A percentile compares a stretch with the other conserved stretches of the same genome.
Evolutionary conservation across 2,797 vertebrate genomes (phyloP).

Genomic region (Parotocinclus haroldoi): DNA sequence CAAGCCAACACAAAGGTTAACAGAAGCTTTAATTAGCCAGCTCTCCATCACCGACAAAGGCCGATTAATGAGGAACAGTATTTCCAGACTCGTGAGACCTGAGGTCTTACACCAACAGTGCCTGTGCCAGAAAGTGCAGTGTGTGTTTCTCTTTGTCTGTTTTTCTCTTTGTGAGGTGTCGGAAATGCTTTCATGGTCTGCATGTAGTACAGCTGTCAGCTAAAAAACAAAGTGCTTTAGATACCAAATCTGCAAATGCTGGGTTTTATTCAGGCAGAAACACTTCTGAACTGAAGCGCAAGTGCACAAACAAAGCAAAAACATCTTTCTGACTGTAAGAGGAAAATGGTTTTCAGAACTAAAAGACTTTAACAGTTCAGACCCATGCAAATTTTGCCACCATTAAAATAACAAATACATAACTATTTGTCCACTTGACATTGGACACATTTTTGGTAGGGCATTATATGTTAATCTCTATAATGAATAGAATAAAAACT

Average conservation of each 20-base stretch:
- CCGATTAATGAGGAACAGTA: slow-evolving; percentile 66
- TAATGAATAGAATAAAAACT: too few relatives aligned
- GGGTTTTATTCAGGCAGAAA: slow-evolving; percentile 1
- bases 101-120: slow-evolving; percentile 10
- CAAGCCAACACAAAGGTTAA: slow-evolving; percentile 71
- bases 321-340: neutral
- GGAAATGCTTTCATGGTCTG: slow-evolving; percentile 5
- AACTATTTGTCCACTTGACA: too few relatives aligned
- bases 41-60: slow-evolving; percentile 58
- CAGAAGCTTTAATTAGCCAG: slow-evolving; percentile 72
- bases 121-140: slow-evolving; percentile 14
- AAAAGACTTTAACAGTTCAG: neutral
- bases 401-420: too few relatives aligned
- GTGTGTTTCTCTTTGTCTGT: slow-evolving; percentile 1
- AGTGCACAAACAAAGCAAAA: neutral
- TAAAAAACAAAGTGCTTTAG: slow-evolving; percentile 6
- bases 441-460: too few relatives aligned
- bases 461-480: too few relatives aligned
- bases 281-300: neutral
- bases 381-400: too few relatives aligned
- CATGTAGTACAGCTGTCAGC: slow-evolving; percentile 11
- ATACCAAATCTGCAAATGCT: slow-evolving; percentile 2
- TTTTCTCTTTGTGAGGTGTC: neutral
- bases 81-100: slow-evolving; percentile 32
- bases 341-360: neutral